phyloP scores from a whole-genome alignment of 2,888 invertebrate species.

The Agrenia bidenticulata region DNA sequence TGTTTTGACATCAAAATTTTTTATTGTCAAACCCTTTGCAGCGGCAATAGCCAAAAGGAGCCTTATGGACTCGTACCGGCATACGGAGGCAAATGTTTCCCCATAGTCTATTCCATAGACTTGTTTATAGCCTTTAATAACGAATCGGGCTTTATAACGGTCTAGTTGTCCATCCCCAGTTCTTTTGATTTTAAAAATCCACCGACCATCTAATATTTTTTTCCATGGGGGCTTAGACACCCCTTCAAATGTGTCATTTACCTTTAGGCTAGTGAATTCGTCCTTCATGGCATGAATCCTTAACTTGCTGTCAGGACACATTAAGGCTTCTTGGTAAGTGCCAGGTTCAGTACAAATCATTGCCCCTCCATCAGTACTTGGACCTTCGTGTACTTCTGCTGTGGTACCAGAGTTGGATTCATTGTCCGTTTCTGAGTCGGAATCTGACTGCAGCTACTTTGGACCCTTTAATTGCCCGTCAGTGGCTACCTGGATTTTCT shows the following conservation, averaged over 20 bases:
- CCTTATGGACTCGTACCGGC: constrained; percentile 23
- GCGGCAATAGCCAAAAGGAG: constrained; percentile 22
- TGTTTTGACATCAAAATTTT: constrained; percentile 24
- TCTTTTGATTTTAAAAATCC: constrained; percentile 30
- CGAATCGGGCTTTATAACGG: constrained; percentile 25
- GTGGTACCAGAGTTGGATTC: neutral
- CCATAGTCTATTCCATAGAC: constrained; percentile 25
- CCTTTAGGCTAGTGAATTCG: neutral
- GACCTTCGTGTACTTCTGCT: neutral
- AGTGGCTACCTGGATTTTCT: neutral
- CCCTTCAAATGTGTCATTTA: constrained; percentile 11
- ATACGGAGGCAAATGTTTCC: constrained; percentile 30
- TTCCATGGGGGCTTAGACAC: no score
- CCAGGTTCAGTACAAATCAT: neutral
- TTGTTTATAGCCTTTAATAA: constrained; percentile 23
- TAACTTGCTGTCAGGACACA: neutral
- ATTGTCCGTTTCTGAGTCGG: no score
- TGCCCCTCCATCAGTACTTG: neutral
- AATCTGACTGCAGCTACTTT: no score
- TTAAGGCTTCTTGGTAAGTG: constrained; percentile 3
- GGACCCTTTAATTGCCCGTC: no score
- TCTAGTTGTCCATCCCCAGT: constrained; percentile 13
- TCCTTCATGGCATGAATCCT: constrained; percentile 17
- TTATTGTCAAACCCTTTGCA: neutral
- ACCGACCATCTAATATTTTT: constrained; percentile 17